Evolutionary conservation across 2,797 vertebrate genomes (phyloP).

Genomic region (Rhyacichthys aspro): DNA sequence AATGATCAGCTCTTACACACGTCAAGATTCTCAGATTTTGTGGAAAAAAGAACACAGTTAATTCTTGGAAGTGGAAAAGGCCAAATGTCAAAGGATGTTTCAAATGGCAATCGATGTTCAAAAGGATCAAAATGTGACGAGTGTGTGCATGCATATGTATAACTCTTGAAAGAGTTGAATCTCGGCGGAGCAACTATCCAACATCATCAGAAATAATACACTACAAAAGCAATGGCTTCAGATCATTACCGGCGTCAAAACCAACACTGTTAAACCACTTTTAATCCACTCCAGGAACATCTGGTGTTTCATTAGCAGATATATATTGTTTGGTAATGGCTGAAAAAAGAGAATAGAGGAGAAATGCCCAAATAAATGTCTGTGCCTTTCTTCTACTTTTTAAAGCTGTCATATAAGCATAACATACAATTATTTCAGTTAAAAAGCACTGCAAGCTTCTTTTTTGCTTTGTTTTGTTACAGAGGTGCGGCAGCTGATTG

Average conservation of each 20-base stretch:
- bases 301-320: not conserved
- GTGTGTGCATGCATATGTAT: conserved; percentile 54
- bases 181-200: conserved; percentile 18
- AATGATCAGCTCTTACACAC: too few species aligned
- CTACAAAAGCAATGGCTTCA: conserved; percentile 10
- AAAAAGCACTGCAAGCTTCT: too few species aligned
- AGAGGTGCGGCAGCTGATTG: conserved; percentile 69
- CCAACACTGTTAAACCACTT: not conserved
- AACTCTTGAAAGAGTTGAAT: conserved; percentile 22
- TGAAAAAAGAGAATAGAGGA: too few species aligned
- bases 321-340: too few species aligned
- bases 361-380: too few species aligned
- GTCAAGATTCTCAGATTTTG: too few species aligned
- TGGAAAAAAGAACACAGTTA: conserved; percentile 6
- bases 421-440: not conserved
- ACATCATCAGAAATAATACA: conserved; percentile 14
- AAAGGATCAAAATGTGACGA: conserved; percentile 44
- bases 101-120: conserved; percentile 40
- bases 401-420: too few species aligned
- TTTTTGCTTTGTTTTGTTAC: conserved; percentile 6
- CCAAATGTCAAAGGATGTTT: conserved; percentile 31
- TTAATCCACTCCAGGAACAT: conserved; percentile 1
- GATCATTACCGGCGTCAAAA: not conserved
- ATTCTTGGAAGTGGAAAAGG: conserved; percentile 20
- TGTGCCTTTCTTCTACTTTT: too few species aligned